These are phyloP conservation scores for Drosophila funebris DNA, from an alignment of 1,140 invertebrate genomes.

Conservation along the genomic window DNA sequence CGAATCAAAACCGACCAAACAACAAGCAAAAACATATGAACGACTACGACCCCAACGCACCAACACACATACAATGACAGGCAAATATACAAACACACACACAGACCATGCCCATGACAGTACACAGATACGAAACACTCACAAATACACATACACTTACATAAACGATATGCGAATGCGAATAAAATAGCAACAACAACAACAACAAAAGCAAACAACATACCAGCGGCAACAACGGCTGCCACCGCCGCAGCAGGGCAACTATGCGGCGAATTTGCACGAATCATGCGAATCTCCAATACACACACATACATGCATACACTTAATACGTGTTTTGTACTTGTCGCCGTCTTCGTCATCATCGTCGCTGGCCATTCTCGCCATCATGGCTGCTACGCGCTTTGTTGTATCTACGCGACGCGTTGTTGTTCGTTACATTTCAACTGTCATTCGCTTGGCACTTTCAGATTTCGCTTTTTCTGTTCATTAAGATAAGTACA, in stretches of 20 bases:
- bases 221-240: slow-evolving; percentile 31
- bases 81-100: slow-evolving; percentile 34
- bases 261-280: slow-evolving; percentile 81
- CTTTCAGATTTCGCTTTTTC: slow-evolving; percentile 52
- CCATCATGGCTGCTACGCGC: slow-evolving; percentile 49
- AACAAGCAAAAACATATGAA: slow-evolving; percentile 75
- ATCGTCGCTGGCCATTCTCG: slow-evolving; percentile 52
- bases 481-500: background rate
- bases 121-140: slow-evolving; percentile 30
- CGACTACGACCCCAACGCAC: slow-evolving; percentile 72
- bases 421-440: slow-evolving; percentile 47
- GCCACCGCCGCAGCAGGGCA: slow-evolving; percentile 28
- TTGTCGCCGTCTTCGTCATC: slow-evolving; percentile 65
- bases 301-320: slow-evolving; percentile 55
- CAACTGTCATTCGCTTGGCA: slow-evolving; percentile 12
- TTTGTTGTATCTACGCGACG: slow-evolving; percentile 40
- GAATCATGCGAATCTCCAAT: slow-evolving; percentile 79
- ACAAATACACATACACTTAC: slow-evolving; percentile 25
- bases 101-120: slow-evolving; percentile 31
- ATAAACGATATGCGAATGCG: slow-evolving; percentile 74
- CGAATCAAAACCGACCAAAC: slow-evolving; percentile 82
- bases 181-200: slow-evolving; percentile 70
- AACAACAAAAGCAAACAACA: slow-evolving; percentile 49
- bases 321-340: slow-evolving; percentile 78
- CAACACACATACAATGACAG: slow-evolving; percentile 43